phyloP scores from a whole-genome alignment of 1,140 invertebrate species.

The Wasmannia auropunctata region DNA sequence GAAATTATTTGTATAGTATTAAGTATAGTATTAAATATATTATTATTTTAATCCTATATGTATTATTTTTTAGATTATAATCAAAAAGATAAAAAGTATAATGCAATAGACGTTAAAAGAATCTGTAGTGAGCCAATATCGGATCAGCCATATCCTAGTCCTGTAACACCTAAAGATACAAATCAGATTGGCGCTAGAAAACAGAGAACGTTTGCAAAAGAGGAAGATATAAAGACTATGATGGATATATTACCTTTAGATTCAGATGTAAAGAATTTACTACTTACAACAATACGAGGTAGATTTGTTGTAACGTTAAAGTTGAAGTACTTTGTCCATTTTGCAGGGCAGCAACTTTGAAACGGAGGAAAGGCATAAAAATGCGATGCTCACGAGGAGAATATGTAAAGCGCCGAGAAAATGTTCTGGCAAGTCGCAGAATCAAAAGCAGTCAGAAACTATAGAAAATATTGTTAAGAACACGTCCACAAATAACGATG shows the following conservation, averaged over 20 bases:
- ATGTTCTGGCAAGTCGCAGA: constrained; percentile 41
- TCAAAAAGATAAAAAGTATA: constrained; percentile 65
- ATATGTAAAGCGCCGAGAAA: constrained; percentile 46
- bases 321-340: constrained; percentile 24
- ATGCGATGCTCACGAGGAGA: constrained; percentile 52
- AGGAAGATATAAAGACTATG: constrained; percentile 83
- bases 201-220: constrained; percentile 72
- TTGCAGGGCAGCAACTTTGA: constrained; percentile 75
- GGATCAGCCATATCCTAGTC: constrained; percentile 68
- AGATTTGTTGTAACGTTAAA: constrained; percentile 4
- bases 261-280: constrained; percentile 76
- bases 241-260: constrained; percentile 80
- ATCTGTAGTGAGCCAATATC: constrained; percentile 58
- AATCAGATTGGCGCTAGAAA: constrained; percentile 54
- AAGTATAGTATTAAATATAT: too few species aligned
- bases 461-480: constrained; percentile 26
- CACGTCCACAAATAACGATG: constrained; percentile 34
- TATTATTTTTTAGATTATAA: constrained; percentile 56
- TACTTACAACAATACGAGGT: constrained; percentile 21
- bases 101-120: constrained; percentile 27
- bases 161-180: constrained; percentile 59
- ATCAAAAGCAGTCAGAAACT: constrained; percentile 53
- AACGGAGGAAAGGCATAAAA: constrained; percentile 60
- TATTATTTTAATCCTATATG: not conserved
- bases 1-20: not conserved